Base-by-base conservation (phyloP, 2,113 vertebrate genomes). In the Setophaga petechia region DNA sequence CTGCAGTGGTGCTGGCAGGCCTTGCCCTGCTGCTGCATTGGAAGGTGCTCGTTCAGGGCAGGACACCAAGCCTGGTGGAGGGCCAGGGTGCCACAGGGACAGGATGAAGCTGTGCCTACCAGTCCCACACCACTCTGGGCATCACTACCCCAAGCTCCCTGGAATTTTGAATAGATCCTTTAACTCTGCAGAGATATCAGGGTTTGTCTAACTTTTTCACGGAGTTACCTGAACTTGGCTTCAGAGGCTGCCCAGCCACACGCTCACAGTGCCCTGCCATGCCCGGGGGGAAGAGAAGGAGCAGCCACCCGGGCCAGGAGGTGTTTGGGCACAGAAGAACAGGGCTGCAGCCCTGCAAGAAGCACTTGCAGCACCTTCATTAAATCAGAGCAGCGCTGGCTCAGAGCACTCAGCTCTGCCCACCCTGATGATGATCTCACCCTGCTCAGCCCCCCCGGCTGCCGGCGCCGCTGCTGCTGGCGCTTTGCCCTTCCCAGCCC, bases 251-350 rank as follows among this genome's bases (percentile, higher is more conserved):
- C 47, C 33, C 81, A 12, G 44, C 6, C 44, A 10, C 41, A 24
- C 0, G 0, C 33, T 23, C 4, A 0, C 41, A 54, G 52, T n/a
- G 31, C 49, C 44, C 39, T 19, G 4, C 21, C 55, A 6, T 0
- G 0, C 49, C 9, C 5, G 10, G 55, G 71, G 76, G 24, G n/a
- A 46, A 52, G 9, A 74, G 39, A 35, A 41, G 35, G 24, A 4
- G 41, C 66, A 75, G 5, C 44, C 12, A 31, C 57, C 43, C 3
- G 0, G 15, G 71, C 8, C 33, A 47, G 58, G 49, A 55, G 61
- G 12, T 8, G 5, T n/a, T 51, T 57, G 55, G 31, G 33, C n/a
- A 59, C 44, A 67, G 44, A 20, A 58, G 30, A 58, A 49, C 65
- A 66, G 35, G 31, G 33, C 73, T 78, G 41, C 80, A 90, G 73